These are phyloP conservation scores for Nettapus auritus DNA, from an alignment of 2,113 vertebrate species.

Conservation along the genomic window DNA sequence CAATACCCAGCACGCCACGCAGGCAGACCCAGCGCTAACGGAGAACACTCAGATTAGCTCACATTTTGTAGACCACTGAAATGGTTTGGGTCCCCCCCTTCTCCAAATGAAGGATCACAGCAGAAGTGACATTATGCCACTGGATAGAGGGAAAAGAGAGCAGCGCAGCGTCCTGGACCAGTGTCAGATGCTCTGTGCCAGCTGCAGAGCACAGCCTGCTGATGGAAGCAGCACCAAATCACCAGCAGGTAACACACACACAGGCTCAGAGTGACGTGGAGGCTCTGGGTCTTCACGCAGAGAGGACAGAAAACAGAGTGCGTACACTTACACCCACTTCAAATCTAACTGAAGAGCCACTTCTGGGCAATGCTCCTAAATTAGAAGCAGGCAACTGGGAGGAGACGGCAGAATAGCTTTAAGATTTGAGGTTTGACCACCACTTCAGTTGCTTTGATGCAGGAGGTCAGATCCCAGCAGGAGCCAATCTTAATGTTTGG, in stretches of 20 bases:
- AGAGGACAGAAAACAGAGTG: neutral
- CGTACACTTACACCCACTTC: rapidly evolving
- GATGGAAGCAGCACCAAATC: neutral
- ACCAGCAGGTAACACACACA: rapidly evolving
- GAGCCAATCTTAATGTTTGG: neutral
- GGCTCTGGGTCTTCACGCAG: neutral
- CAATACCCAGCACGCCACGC: rapidly evolving
- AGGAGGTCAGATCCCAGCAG: neutral
- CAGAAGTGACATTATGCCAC: neutral
- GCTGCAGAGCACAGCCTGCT: neutral
- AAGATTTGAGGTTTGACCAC: neutral
- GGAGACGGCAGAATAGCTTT: rapidly evolving
- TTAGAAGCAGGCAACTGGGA: rapidly evolving
- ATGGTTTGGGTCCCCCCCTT: rapidly evolving
- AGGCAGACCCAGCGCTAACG: rapidly evolving
- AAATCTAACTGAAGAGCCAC: rapidly evolving
- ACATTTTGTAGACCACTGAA: rapidly evolving
- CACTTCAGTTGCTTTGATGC: neutral
- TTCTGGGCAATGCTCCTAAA: neutral
- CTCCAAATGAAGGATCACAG: neutral
- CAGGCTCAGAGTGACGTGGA: rapidly evolving
- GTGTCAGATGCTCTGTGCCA: neutral
- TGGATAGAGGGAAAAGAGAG: neutral
- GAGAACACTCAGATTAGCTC: neutral
- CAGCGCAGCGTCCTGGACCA: rapidly evolving